A percentile compares a stretch with the other conserved stretches of the same genome.
Conservation (phyloP, 2,797 vertebrate species). For the Sebastes wilsoni region DNA sequence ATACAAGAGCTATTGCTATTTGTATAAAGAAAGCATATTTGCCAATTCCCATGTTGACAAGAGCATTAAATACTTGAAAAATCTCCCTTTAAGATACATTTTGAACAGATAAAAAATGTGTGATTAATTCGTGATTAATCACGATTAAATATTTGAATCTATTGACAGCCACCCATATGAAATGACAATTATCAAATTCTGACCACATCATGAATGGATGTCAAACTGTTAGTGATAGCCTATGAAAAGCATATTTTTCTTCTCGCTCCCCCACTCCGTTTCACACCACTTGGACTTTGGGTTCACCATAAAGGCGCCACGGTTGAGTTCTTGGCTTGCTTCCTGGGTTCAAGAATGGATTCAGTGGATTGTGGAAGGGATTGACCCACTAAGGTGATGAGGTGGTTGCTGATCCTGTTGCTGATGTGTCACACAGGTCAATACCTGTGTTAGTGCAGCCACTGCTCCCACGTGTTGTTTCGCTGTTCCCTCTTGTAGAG, state of each 20-base stretch:
- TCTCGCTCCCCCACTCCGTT: background rate
- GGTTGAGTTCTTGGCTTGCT: constrained; percentile 5
- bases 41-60: no score
- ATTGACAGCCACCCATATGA: background rate
- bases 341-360: constrained; percentile 25
- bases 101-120: no score
- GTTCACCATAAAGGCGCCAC: background rate
- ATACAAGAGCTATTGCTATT: no score
- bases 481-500: background rate
- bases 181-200: background rate
- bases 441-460: constrained; percentile 15
- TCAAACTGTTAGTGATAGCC: background rate
- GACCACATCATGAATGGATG: background rate
- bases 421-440: constrained; percentile 32
- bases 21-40: no score
- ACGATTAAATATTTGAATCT: no score
- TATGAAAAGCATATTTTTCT: no score
- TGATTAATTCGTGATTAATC: no score
- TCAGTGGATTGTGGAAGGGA: constrained; percentile 40
- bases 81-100: no score
- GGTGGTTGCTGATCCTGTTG: constrained; percentile 35
- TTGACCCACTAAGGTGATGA: constrained; percentile 37
- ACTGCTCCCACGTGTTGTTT: constrained; percentile 25
- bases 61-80: no score
- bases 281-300: background rate